These are phyloP conservation scores for Willisornis vidua DNA, from an alignment of 2,113 vertebrate genomes.

Conservation along the genomic window DNA sequence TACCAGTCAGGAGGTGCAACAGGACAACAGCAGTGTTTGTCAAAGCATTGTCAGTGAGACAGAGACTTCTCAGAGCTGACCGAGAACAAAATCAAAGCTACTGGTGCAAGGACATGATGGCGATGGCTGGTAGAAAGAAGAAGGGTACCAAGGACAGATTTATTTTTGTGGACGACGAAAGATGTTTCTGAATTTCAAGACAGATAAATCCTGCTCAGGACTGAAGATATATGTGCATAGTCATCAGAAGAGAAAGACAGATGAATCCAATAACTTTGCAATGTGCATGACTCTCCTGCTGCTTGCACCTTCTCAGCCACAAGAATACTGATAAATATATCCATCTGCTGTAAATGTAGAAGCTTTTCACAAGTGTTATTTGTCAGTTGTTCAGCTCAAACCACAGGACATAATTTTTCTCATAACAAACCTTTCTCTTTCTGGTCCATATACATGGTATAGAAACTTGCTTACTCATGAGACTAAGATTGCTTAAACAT, in stretches of 20 bases:
- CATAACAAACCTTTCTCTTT: background rate
- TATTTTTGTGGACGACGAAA: background rate
- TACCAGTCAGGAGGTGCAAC: background rate
- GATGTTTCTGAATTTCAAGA: background rate
- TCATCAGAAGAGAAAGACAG: background rate
- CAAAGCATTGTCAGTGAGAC: background rate
- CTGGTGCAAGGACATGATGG: background rate
- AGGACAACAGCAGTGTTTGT: background rate
- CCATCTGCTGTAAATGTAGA: background rate
- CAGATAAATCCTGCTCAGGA: background rate
- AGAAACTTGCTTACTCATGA: background rate
- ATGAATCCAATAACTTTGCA: constrained; percentile 13
- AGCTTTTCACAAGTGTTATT: background rate
- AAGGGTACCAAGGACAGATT: background rate
- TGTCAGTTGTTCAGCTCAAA: background rate
- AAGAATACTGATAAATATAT: background rate
- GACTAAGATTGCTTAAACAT: background rate
- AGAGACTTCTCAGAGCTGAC: background rate
- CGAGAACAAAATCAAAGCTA: background rate
- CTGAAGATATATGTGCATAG: background rate
- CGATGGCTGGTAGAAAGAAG: background rate
- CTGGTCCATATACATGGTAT: background rate
- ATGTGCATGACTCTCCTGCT: background rate
- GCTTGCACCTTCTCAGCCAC: background rate
- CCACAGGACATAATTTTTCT: background rate